These are phyloP conservation scores for Lordiphosa andalusiaca DNA, from an alignment of 2,888 invertebrate genomes.

Conservation along the genomic window DNA sequence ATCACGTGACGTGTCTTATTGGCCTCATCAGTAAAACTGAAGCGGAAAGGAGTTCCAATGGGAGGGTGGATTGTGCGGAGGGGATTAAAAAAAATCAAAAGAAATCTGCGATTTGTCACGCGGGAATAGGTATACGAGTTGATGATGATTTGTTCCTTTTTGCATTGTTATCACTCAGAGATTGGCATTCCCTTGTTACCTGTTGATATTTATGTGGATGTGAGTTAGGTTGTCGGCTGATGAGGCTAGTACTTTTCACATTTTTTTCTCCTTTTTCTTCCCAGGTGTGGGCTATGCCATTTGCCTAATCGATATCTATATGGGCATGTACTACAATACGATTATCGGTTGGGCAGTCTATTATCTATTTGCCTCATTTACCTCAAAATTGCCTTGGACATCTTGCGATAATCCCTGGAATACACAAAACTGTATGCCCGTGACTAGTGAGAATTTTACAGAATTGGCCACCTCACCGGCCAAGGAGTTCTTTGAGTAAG, in stretches of 20 bases:
- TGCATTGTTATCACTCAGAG: slow-evolving; percentile 53
- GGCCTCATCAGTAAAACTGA: slow-evolving; percentile 67
- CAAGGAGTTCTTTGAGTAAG: slow-evolving; percentile 94
- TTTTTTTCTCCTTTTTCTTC: neutral
- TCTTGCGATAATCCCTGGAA: slow-evolving; percentile 93
- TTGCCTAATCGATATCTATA: slow-evolving; percentile 96
- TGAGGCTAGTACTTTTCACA: neutral
- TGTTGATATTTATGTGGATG: slow-evolving; percentile 32
- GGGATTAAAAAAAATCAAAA: slow-evolving; percentile 13
- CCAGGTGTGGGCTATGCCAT: slow-evolving; percentile 97
- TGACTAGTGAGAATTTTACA: slow-evolving; percentile 82
- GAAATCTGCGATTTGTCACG: slow-evolving; percentile 61
- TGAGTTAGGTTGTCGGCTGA: neutral
- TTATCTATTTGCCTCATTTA: slow-evolving; percentile 92
- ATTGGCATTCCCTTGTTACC: slow-evolving; percentile 54
- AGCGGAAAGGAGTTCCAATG: neutral
- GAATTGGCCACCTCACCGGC: slow-evolving; percentile 87
- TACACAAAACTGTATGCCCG: slow-evolving; percentile 87
- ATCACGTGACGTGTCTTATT: slow-evolving; percentile 77
- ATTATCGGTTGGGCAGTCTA: slow-evolving; percentile 98
- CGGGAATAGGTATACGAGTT: slow-evolving; percentile 54
- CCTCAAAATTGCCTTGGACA: slow-evolving; percentile 91
- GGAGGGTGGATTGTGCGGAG: neutral
- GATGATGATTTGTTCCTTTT: slow-evolving; percentile 35
- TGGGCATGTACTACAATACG: slow-evolving; percentile 98